Base-by-base conservation (phyloP, 2,888 invertebrate genomes). In the Epirrhoe alternata region DNA sequence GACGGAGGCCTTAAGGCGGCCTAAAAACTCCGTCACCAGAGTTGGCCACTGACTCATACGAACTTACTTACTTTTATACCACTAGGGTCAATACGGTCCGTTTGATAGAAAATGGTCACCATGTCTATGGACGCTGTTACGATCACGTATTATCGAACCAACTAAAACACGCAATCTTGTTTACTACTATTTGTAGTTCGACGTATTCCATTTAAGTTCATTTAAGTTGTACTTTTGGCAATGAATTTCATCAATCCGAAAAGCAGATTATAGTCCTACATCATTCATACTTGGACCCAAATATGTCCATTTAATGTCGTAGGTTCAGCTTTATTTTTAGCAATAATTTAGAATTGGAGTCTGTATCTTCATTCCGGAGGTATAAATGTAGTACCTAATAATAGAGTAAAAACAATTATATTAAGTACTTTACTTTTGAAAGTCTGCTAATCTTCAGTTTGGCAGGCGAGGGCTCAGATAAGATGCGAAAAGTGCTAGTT, bases 231-330 rank as follows among this genome's bases (percentile, higher is more conserved):
- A 42, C 38, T 10, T 42, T 8, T 35, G 7, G 35, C 38, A 42
- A 12, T 10, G 38, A 42, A 42, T 12, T 42, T 42, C 12, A 10
- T 42, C 38, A 42, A 42, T 12, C 38, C 38, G 12, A 12, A 1
- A 38, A 38, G 35, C 8, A 38, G 55, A 45, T 45, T 45, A 31
- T 45, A n/a, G 45, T 30, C 49, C 35, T 38, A 7, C 51, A 38
- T 12, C 50, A 59, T 24, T 35, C 50, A 38, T 51, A 51, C 50
- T 51, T 51, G 33, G 8, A n/a, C 6, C 16, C 31, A 33, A 47
- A 57, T 55, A 38, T 42, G 45, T 30, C 55, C 45, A 45, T 45
- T 42, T 45, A 7, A n/a, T 54, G 10, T 0, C 12, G 24, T 24
- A 24, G 24, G 24, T 6, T 30, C 47, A 31, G 47, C 16, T 49